phyloP scores from a whole-genome alignment of 64 coral and sea anemone genomes.

The Trachythela sp. region DNA sequence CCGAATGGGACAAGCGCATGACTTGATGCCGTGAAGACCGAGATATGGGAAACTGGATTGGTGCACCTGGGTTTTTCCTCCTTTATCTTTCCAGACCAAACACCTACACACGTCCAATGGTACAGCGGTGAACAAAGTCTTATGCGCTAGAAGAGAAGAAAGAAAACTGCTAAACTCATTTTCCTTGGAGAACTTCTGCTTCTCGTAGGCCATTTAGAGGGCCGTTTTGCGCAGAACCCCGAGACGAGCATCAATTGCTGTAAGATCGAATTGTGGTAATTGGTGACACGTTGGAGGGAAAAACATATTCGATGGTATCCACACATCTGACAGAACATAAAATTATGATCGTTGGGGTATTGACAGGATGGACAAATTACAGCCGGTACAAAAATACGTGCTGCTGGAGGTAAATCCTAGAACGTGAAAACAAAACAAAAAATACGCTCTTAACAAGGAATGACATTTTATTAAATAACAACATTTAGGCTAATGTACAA shows the following conservation, averaged over 20 bases:
- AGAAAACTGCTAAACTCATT: slow-evolving; percentile 13
- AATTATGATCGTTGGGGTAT: slow-evolving; percentile 27
- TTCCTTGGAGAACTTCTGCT: neutral
- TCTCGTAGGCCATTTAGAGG: neutral
- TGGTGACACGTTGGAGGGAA: neutral
- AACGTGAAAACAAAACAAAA: neutral
- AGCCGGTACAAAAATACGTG: slow-evolving; percentile 21
- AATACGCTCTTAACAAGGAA: no score
- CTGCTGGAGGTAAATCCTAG: slow-evolving; percentile 1
- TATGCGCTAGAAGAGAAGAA: slow-evolving; percentile 17
- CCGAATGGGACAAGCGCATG: slow-evolving; percentile 20
- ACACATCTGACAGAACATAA: slow-evolving; percentile 51
- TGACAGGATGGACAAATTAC: slow-evolving; percentile 23
- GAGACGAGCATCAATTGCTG: neutral
- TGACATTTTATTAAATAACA: neutral
- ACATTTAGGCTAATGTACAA: no score
- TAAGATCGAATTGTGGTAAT: neutral
- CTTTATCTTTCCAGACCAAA: slow-evolving; percentile 37
- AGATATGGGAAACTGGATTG: neutral
- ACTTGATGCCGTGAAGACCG: neutral
- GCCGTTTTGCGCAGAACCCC: neutral
- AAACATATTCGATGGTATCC: slow-evolving; percentile 12
- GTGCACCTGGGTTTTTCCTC: slow-evolving; percentile 51
- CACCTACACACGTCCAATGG: slow-evolving; percentile 47
- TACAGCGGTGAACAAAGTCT: slow-evolving; percentile 36